Evolutionary conservation across 1,140 invertebrate species (phyloP).

Genomic region (Leguminivora glycinivorella): DNA sequence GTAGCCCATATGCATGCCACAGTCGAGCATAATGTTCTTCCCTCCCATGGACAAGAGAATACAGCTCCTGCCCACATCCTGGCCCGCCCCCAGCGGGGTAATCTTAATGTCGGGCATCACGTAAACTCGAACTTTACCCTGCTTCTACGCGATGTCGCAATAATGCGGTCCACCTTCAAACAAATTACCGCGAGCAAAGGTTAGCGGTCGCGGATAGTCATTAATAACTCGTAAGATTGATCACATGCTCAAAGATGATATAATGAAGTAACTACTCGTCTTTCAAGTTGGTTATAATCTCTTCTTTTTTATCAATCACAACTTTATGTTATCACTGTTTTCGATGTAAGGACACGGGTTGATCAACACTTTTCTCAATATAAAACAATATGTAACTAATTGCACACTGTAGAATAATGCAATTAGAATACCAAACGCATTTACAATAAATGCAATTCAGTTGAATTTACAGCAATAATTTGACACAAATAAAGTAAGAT

Average conservation of each 20-base stretch:
- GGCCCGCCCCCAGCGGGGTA: conserved; percentile 94
- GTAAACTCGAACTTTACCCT: background rate
- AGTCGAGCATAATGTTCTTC: conserved; percentile 99
- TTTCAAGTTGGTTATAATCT: conserved; percentile 14
- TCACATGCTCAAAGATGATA: background rate
- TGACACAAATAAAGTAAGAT: background rate
- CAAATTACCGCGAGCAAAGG: background rate
- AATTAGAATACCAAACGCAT: background rate
- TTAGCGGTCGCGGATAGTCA: background rate
- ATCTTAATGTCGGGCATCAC: conserved; percentile 94
- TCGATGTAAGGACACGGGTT: background rate
- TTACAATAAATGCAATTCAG: background rate
- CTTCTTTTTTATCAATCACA: conserved; percentile 23
- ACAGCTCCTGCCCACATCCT: conserved; percentile 99
- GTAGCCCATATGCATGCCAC: conserved; percentile 99
- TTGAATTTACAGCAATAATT: no score
- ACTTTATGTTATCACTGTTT: conserved; percentile 6
- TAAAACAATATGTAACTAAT: background rate
- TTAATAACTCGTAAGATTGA: background rate
- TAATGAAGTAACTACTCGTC: conserved; percentile 8
- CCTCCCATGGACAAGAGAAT: conserved; percentile 97
- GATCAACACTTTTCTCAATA: background rate
- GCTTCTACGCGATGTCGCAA: background rate
- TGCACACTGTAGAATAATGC: background rate
- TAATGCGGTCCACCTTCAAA: background rate